Conservation (phyloP, 2,113 vertebrate species). For the Pipa parva region DNA sequence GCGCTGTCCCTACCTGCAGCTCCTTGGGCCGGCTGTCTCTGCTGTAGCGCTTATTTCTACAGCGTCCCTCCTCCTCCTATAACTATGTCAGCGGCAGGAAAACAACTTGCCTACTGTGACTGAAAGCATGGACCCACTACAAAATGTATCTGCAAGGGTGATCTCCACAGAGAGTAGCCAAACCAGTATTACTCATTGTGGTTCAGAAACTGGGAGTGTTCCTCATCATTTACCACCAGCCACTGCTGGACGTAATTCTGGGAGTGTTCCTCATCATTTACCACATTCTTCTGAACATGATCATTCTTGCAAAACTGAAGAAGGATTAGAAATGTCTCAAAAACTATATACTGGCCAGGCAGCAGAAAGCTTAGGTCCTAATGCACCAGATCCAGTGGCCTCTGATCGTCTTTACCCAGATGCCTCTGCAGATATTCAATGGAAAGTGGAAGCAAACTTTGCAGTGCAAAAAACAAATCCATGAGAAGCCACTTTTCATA, state of each 20-base stretch:
- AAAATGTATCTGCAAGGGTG: conserved; percentile 49
- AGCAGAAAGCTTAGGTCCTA: neutral
- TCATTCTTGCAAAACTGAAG: conserved; percentile 41
- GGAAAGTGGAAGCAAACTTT: conserved; percentile 20
- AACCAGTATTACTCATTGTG: conserved; percentile 44
- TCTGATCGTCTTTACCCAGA: conserved; percentile 1
- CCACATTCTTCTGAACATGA: conserved; percentile 1
- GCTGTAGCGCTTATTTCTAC: too few species aligned
- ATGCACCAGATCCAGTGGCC: conserved; percentile 34
- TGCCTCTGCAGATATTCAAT: conserved; percentile 4
- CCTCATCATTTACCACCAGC: conserved; percentile 32
- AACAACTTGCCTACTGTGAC: conserved; percentile 45
- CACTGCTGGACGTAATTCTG: neutral
- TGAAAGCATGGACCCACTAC: conserved; percentile 45
- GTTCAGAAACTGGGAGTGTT: conserved; percentile 26
- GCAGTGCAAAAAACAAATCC: conserved; percentile 7
- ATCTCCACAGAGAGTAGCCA: conserved; percentile 38
- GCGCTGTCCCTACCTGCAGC: too few species aligned
- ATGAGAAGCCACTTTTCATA: neutral
- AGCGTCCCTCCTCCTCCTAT: too few species aligned
- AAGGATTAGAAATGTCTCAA: conserved; percentile 31
- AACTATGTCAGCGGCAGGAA: too few species aligned
- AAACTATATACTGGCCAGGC: neutral
- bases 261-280: too few species aligned
- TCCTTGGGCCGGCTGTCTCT: too few species aligned